These are phyloP conservation scores for Drosophila nigromelanica DNA, from an alignment of 1,140 invertebrate genomes.

Conservation along the genomic window DNA sequence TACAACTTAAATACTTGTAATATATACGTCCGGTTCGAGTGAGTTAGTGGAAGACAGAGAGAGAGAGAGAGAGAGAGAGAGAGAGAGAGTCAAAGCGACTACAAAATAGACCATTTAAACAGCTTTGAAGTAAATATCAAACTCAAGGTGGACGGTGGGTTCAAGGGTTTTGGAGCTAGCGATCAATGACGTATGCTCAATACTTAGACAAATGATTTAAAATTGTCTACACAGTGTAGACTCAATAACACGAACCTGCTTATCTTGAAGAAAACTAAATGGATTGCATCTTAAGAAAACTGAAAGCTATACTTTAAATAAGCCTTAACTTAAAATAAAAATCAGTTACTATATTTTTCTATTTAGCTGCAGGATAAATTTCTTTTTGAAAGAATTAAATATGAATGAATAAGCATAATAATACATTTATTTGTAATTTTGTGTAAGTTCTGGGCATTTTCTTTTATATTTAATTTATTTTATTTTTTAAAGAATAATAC, in stretches of 20 bases:
- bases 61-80: slow-evolving; percentile 1
- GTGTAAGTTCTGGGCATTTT: no score
- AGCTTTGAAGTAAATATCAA: background rate
- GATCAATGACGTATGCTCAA: background rate
- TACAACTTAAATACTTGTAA: slow-evolving; percentile 34
- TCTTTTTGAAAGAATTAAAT: no score
- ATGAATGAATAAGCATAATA: no score
- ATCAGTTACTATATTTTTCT: no score
- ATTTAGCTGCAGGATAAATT: no score
- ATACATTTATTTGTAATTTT: no score
- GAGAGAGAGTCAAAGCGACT: background rate
- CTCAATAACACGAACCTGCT: background rate
- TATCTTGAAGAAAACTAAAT: background rate
- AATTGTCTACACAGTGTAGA: background rate
- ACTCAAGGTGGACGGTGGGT: background rate
- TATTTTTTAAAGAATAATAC: no score
- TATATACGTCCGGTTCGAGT: slow-evolving; percentile 27
- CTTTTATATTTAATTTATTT: no score
- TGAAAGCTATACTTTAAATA: no score
- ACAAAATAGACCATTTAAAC: background rate
- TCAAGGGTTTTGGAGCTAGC: background rate
- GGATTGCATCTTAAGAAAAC: background rate
- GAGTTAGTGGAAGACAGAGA: slow-evolving; percentile 3
- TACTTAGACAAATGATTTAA: background rate
- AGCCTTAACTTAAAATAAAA: no score